phyloP scores from a whole-genome alignment of 1,140 invertebrate species.

The Caenorhabditis briggsae region DNA sequence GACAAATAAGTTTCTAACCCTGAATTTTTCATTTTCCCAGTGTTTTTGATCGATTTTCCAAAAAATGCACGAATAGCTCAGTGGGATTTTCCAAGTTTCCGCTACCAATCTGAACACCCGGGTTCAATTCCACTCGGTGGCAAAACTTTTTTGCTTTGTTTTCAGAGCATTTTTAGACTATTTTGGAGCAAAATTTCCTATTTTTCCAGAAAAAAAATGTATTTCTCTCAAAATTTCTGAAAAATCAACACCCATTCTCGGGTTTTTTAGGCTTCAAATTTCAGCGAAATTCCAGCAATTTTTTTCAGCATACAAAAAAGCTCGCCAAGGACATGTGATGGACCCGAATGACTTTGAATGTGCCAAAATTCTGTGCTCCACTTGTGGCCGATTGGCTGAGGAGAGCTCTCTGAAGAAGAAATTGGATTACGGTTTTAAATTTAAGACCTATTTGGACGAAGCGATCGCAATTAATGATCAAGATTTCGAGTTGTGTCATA shows the following conservation, averaged over 20 bases:
- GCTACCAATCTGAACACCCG: too few species aligned
- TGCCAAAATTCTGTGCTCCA: conserved; percentile 27
- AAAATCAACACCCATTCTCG: not conserved
- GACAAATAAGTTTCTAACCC: too few species aligned
- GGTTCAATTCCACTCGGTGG: too few species aligned
- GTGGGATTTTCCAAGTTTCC: too few species aligned
- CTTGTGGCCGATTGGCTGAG: conserved; percentile 21
- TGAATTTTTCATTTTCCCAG: too few species aligned
- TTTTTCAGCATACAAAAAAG: conserved; percentile 38
- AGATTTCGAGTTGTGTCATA: conserved; percentile 17
- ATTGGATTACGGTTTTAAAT: conserved; percentile 25
- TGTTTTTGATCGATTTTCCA: too few species aligned
- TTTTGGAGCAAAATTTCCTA: too few species aligned
- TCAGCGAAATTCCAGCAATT: not conserved
- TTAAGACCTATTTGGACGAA: conserved; percentile 25
- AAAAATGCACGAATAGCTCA: too few species aligned
- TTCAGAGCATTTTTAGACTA: not conserved
- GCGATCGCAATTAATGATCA: not conserved
- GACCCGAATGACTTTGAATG: conserved; percentile 1
- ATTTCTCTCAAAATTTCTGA: too few species aligned
- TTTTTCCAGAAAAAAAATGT: too few species aligned
- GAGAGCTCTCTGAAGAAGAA: conserved; percentile 41
- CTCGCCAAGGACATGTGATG: conserved; percentile 31
- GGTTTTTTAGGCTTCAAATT: not conserved
- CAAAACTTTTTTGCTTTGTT: too few species aligned